A percentile compares a stretch with the other conserved stretches of the same genome.
Evolutionary conservation across 1,140 invertebrate genomes (phyloP).

Genomic region (Drosophila equinoxialis): DNA sequence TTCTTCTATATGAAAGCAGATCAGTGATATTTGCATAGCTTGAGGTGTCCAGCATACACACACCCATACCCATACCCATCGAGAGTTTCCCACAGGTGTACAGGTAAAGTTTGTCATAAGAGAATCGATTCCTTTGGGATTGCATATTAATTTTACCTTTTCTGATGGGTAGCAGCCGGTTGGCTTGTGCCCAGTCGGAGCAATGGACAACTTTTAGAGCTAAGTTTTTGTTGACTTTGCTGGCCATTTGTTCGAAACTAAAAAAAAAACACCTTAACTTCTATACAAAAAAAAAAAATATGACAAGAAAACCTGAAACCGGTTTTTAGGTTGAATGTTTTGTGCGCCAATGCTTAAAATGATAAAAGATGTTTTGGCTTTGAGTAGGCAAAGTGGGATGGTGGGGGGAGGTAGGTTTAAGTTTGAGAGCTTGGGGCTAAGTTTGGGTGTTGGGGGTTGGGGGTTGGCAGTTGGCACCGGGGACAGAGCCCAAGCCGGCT

Average conservation of each 20-base stretch:
- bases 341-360: constrained; percentile 67
- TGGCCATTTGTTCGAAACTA: constrained; percentile 73
- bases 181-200: constrained; percentile 44
- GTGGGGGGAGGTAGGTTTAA: constrained; percentile 23
- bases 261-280: constrained; percentile 42
- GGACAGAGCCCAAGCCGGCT: constrained; percentile 8
- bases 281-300: constrained; percentile 47
- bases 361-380: constrained; percentile 72
- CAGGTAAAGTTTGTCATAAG: constrained; percentile 1
- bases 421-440: constrained; percentile 28
- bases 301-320: constrained; percentile 67
- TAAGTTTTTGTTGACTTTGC: constrained; percentile 63
- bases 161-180: constrained; percentile 60
- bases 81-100: constrained; percentile 21
- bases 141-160: constrained; percentile 41
- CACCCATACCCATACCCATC: background rate
- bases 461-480: constrained; percentile 29
- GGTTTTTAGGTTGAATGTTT: constrained; percentile 51
- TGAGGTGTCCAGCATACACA: constrained; percentile 24
- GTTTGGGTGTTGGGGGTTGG: constrained; percentile 39
- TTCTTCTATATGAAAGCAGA: constrained; percentile 49
- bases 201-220: constrained; percentile 40
- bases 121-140: constrained; percentile 25
- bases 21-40: constrained; percentile 74
- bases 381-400: constrained; percentile 21